Percentiles rank a stretch among this genome's conserved stretches.
Conservation (phyloP, 1,140 invertebrate species). For the Papilio machaon region DNA sequence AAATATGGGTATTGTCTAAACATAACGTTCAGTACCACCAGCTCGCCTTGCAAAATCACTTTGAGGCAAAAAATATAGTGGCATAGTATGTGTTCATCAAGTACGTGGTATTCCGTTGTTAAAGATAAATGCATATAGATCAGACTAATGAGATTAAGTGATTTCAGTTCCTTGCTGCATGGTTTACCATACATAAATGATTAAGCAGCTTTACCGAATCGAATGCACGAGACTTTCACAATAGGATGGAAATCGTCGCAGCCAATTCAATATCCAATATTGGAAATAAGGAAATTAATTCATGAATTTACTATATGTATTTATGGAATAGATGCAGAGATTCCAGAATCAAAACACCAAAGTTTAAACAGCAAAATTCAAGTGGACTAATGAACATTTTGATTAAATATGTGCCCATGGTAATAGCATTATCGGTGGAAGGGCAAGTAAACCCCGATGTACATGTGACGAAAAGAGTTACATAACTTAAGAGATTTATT, state of each 20-base stretch:
- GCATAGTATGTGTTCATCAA: not conserved
- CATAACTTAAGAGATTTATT: no score
- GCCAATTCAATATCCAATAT: not conserved
- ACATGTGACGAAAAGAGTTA: no score
- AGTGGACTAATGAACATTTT: no score
- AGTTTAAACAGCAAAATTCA: no score
- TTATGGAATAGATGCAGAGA: not conserved
- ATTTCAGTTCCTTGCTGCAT: not conserved
- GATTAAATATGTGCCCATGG: no score
- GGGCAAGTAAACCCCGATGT: no score
- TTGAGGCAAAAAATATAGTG: no score
- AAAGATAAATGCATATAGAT: not conserved
- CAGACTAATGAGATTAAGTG: not conserved
- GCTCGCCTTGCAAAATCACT: no score
- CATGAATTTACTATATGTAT: not conserved
- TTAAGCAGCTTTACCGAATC: not conserved
- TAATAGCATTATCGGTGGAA: no score
- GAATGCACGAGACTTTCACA: slow-evolving; percentile 7
- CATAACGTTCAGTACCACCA: no score
- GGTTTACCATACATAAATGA: no score
- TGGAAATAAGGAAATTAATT: slow-evolving; percentile 4
- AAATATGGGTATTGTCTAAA: no score
- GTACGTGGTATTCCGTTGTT: not conserved
- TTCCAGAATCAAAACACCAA: not conserved
- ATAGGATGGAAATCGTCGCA: not conserved